Evolutionary conservation across 2,888 invertebrate genomes (phyloP).

Genomic region (Heliconius hortense): DNA sequence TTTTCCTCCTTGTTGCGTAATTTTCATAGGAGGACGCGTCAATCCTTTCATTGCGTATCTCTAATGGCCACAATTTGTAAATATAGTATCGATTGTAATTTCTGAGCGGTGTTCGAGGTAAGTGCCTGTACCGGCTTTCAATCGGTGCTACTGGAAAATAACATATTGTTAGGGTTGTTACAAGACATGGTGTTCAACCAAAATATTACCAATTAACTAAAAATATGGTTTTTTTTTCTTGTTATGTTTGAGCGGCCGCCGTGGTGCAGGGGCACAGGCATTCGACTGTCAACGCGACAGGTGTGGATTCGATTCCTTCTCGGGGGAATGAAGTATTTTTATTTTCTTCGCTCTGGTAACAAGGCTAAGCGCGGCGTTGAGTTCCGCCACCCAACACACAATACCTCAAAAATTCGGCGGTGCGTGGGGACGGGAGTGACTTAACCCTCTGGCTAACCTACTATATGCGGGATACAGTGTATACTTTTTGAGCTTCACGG

Average conservation of each 20-base stretch:
- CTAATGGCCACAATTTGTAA: conserved; percentile 15
- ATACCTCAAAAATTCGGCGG: not conserved
- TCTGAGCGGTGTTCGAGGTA: not conserved
- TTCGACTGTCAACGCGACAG: too few relatives aligned
- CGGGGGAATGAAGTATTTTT: not conserved
- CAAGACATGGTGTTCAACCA: too few relatives aligned
- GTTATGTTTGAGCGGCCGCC: too few relatives aligned
- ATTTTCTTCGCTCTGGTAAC: not conserved
- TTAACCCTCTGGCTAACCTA: not conserved
- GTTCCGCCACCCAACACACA: too few relatives aligned
- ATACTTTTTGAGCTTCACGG: not conserved
- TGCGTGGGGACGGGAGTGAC: not conserved
- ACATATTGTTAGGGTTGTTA: not conserved
- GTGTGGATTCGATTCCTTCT: too few relatives aligned
- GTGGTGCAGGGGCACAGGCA: too few relatives aligned
- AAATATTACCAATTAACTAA: too few relatives aligned
- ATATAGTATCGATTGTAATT: not conserved
- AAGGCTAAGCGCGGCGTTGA: not conserved
- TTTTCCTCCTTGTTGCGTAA: conserved; percentile 14
- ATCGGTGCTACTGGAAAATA: not conserved
- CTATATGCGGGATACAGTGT: not conserved
- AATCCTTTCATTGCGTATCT: conserved; percentile 25
- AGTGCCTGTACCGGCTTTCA: not conserved
- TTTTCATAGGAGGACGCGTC: conserved; percentile 33
- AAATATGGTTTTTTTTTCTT: too few relatives aligned